Base-by-base conservation (phyloP, 2,797 vertebrate species). In the Malurus leucopterus region DNA sequence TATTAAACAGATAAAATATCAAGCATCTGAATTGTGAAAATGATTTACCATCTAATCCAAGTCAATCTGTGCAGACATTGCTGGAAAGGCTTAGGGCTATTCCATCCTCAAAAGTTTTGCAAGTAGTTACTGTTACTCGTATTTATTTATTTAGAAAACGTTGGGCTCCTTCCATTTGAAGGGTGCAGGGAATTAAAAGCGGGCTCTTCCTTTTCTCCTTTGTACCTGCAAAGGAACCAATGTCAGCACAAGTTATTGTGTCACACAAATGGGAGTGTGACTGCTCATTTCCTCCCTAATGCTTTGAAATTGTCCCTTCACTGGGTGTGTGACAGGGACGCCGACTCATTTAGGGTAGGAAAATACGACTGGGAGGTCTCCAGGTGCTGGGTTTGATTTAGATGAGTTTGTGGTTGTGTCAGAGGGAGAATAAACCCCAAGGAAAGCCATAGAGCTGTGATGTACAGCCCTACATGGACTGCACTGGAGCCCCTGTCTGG, bases 361-460 rank as follows among this genome's bases (percentile, higher is more conserved):
- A 92, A 94, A 89, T 78, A 87, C 0, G 7, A 24, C 83, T 65
- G 73, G 71, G 53, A 75, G 54, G 47, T 84, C 80, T 92, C 72
- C 69, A 73, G 85, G 85, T 89, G 67, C 85, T 93, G 41, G 30
- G 27, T 64, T 86, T 93, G 85, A 93, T 94, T 91, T 94, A 93
- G 88, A 41, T 27, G 59, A 65, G 19, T 82, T 92, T 91, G 76
- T n/a, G 54, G 92, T 50, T 90, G 54, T 93, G 83, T 75, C 70
- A 64, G 76, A 40, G 77, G 76, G 73, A 81, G 74, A 91, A 93
- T 89, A 93, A 93, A 84, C 64, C 83, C 73, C 24, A 43, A 79
- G 85, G 80, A 91, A 93, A 76, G 85, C 77, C 64, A 32, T 47
- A 86, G 91, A 44, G 41, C 44, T 51, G 82, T 94, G 89, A 95